Conservation (phyloP, 1,140 invertebrate species). For the Teleogryllus occipitalis region DNA sequence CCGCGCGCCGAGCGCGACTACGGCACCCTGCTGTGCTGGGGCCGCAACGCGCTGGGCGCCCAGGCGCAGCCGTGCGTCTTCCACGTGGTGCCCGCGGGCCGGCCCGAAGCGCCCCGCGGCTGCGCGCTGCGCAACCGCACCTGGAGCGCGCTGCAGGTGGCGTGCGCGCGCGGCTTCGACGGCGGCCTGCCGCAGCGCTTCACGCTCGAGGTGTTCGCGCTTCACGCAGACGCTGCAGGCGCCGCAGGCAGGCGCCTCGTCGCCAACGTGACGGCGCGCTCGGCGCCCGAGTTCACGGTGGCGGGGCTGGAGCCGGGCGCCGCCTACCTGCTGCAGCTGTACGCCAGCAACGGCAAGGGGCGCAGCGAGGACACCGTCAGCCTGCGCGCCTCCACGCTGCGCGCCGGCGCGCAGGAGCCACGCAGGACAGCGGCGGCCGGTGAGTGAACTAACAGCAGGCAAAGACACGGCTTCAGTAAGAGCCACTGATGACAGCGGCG, state of each 20-base stretch:
- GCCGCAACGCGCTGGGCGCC: constrained; percentile 53
- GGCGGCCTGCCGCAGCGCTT: constrained; percentile 47
- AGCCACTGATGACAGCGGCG: too few relatives aligned
- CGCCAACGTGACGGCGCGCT: constrained; percentile 25
- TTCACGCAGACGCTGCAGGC: constrained; percentile 27
- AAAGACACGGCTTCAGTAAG: too few relatives aligned
- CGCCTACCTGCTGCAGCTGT: constrained; percentile 41
- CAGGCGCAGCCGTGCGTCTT: constrained; percentile 62
- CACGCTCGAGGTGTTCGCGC: constrained; percentile 37
- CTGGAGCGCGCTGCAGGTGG: constrained; percentile 40
- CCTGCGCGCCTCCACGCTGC: constrained; percentile 12
- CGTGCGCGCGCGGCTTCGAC: constrained; percentile 43
- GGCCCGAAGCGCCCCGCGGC: constrained; percentile 44
- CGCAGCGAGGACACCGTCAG: constrained; percentile 31
- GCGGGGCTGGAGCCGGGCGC: constrained; percentile 38
- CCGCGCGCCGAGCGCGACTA: constrained; percentile 63
- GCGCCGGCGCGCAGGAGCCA: constrained; percentile 12
- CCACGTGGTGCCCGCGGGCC: constrained; percentile 60
- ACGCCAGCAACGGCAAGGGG: constrained; percentile 46
- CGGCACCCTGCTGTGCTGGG: constrained; percentile 61
- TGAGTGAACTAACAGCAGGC: too few relatives aligned
- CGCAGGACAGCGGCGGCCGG: too few relatives aligned
- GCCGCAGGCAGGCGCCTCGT: constrained; percentile 21
- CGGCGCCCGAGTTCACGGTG: constrained; percentile 34
- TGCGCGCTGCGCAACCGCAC: constrained; percentile 42